Evolutionary conservation across 1,140 invertebrate genomes (phyloP).

Genomic region (Brachystomella parvula): DNA sequence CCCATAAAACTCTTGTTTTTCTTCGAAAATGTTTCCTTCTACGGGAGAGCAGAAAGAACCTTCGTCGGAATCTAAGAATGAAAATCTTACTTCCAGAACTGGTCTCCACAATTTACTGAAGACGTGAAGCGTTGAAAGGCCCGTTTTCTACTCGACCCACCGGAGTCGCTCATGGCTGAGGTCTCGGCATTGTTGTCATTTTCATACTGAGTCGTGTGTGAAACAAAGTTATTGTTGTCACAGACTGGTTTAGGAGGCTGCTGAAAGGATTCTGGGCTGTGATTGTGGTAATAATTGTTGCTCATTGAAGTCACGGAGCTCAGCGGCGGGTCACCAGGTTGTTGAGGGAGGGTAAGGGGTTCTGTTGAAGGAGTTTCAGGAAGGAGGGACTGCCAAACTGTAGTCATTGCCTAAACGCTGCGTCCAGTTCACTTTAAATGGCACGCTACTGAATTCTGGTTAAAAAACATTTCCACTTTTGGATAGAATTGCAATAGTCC

Average conservation of each 20-base stretch:
- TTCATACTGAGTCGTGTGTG: background rate
- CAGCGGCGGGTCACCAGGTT: background rate
- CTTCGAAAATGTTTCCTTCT: background rate
- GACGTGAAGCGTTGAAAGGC: background rate
- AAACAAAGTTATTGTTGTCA: background rate
- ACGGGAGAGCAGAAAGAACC: too few relatives aligned
- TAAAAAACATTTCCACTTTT: background rate
- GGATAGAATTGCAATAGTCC: too few relatives aligned
- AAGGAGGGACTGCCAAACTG: slow-evolving; percentile 29
- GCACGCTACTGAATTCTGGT: background rate
- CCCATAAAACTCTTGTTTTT: background rate
- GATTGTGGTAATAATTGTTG: background rate
- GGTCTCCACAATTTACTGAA: slow-evolving; percentile 16
- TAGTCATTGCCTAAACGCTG: slow-evolving; percentile 15
- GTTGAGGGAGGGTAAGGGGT: slow-evolving; percentile 16
- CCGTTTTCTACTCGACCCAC: background rate
- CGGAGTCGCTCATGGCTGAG: background rate
- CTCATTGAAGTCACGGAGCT: background rate
- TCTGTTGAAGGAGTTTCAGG: slow-evolving; percentile 34
- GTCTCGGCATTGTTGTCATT: slow-evolving; percentile 4
- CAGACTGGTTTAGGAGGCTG: background rate
- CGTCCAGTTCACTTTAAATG: background rate
- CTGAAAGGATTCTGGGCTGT: background rate
- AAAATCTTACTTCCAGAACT: slow-evolving; percentile 20
- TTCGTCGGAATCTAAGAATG: background rate